These are phyloP conservation scores for Peucedramus taeniatus DNA, from an alignment of 2,113 vertebrate species.

Conservation along the genomic window DNA sequence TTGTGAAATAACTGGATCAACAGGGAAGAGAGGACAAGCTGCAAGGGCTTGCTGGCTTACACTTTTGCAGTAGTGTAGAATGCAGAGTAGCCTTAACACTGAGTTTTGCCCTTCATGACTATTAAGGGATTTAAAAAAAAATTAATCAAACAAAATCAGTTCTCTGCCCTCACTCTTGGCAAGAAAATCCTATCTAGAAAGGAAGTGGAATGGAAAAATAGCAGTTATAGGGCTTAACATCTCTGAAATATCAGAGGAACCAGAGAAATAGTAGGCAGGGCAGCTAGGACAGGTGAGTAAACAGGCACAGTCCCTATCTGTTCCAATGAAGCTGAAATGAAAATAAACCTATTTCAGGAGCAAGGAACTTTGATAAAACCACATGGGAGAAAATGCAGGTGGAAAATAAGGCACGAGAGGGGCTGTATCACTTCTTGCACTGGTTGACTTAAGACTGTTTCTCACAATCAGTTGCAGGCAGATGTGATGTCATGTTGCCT, in stretches of 20 bases:
- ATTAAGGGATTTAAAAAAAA: neutral
- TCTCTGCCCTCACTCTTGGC: neutral
- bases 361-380: neutral
- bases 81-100: neutral
- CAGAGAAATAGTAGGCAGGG: neutral
- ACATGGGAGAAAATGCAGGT: neutral
- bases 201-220: neutral
- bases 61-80: neutral
- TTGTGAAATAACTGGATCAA: neutral
- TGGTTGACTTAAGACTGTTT: neutral
- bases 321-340: neutral
- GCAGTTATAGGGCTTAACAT: neutral
- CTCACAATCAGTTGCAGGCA: neutral
- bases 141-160: neutral
- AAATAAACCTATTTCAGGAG: neutral
- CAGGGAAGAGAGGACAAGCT: neutral
- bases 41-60: neutral
- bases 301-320: neutral
- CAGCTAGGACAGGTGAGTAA: neutral
- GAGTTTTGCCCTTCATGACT: neutral
- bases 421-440: neutral
- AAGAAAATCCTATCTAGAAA: neutral
- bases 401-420: neutral
- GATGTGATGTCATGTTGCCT: neutral
- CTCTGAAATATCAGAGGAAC: neutral